Base-by-base conservation (phyloP, 2,888 invertebrate genomes). In the Harpagoxenus sublaevis region DNA sequence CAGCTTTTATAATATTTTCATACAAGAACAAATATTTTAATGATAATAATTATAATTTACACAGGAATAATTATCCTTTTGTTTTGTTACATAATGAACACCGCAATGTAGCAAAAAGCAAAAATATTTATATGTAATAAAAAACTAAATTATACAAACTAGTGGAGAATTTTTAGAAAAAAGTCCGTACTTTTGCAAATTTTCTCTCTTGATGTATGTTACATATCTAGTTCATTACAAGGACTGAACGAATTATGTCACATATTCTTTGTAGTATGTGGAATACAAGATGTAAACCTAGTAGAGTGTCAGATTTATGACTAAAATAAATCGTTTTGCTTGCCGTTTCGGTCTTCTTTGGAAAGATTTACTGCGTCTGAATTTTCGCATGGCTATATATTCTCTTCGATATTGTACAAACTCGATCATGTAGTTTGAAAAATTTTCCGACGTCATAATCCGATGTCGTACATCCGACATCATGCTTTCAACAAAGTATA, bases 291-390 rank as follows among this genome's bases (percentile, higher is more conserved):
- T 51, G 28, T 57, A 57, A 57, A 71, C 18, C 39, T 53, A 53
- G 39, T 12, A 39, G 28, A 39, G 65, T 28, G 65, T 77, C 65
- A 77, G 65, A 77, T 77, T 77, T 65, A 77, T 77, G 8, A 18
- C 23, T 65, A 77, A 77, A 65, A 77, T 77, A 77, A 77, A 77
- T 77, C 39, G 51, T 51, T 77, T 18, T 39, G 39, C 23, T 77
- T 51, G 48, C 23, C 15, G 39, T 77, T 77, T 63, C 15, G 51
- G 23, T 51, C 28, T 65, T 75, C 75, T 63, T 65, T 35, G 51
- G 23, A 18, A 65, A 65, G 75, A 77, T 77, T 65, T 65, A 77
- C 15, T 39, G 51, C 51, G 18, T 28, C 18, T 53, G 51, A 65
- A 65, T 77, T 77, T 77, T 77, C 65, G 18, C 23, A 62, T 48